These are phyloP conservation scores for Mesochorus sp. DNA, from an alignment of 2,888 invertebrate genomes.

Conservation along the genomic window DNA sequence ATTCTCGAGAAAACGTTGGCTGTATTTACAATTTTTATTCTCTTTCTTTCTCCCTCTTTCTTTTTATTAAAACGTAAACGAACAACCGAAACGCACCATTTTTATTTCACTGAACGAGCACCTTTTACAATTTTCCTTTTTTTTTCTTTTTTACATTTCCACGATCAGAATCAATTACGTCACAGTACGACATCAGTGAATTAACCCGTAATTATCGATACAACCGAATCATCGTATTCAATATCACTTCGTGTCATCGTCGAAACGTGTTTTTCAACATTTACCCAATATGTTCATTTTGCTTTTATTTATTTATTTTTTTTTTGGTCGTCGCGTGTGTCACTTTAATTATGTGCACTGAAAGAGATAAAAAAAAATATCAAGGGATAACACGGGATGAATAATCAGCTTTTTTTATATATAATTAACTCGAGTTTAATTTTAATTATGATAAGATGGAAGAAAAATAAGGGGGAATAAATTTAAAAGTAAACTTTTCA, in stretches of 20 bases:
- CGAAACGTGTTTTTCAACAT: background rate
- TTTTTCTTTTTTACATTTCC: background rate
- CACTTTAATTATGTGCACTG: background rate
- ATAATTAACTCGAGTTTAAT: background rate
- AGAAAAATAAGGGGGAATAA: background rate
- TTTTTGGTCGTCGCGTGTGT: background rate
- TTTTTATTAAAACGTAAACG: background rate
- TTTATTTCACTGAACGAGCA: background rate
- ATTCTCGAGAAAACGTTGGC: constrained; percentile 33
- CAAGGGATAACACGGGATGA: background rate
- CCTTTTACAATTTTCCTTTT: background rate
- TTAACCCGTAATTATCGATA: background rate
- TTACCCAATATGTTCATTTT: background rate
- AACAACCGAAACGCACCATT: background rate
- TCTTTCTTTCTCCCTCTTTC: background rate
- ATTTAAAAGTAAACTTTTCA: background rate
- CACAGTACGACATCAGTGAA: constrained; percentile 3
- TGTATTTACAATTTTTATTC: background rate
- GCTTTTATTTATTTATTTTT: background rate
- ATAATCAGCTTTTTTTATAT: background rate
- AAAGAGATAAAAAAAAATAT: background rate
- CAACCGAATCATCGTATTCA: background rate
- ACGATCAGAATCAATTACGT: background rate
- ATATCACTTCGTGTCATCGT: constrained; percentile 39
- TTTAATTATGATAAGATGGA: background rate